Conservation (phyloP, 1,140 invertebrate species). For the Temnothorax nylanderi region DNA sequence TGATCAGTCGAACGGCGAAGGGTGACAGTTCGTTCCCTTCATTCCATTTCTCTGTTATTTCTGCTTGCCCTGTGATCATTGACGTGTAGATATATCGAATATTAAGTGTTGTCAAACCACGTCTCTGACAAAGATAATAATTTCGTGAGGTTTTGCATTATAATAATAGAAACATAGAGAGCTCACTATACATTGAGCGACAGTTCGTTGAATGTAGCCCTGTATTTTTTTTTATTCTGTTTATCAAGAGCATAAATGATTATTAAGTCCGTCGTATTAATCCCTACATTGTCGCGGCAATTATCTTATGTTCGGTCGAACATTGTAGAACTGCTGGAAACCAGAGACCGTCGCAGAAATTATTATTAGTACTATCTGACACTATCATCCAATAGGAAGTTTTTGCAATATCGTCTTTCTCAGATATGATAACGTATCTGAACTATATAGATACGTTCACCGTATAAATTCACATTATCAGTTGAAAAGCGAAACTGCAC, state of each 20-base stretch:
- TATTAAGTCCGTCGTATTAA: not conserved
- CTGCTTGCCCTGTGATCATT: not conserved
- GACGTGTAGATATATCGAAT: not conserved
- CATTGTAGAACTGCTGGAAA: not conserved
- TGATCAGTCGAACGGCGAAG: not conserved
- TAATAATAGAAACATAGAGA: not conserved
- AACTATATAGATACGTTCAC: no score
- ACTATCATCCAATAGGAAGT: not conserved
- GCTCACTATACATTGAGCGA: not conserved
- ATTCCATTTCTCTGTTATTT: not conserved
- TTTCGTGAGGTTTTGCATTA: not conserved
- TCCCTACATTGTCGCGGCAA: not conserved
- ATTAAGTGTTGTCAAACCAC: not conserved
- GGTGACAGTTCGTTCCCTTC: not conserved
- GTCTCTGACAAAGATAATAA: not conserved
- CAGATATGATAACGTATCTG: no score
- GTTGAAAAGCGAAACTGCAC: no score
- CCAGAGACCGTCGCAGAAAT: not conserved
- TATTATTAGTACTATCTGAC: no score
- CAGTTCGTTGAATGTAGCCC: not conserved
- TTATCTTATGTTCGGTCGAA: conserved; percentile 43
- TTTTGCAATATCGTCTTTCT: no score
- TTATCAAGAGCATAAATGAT: conserved; percentile 1
- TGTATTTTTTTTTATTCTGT: not conserved
- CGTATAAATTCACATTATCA: no score